Base-by-base conservation (phyloP, 2,113 vertebrate genomes). In the Helogale parvula region DNA sequence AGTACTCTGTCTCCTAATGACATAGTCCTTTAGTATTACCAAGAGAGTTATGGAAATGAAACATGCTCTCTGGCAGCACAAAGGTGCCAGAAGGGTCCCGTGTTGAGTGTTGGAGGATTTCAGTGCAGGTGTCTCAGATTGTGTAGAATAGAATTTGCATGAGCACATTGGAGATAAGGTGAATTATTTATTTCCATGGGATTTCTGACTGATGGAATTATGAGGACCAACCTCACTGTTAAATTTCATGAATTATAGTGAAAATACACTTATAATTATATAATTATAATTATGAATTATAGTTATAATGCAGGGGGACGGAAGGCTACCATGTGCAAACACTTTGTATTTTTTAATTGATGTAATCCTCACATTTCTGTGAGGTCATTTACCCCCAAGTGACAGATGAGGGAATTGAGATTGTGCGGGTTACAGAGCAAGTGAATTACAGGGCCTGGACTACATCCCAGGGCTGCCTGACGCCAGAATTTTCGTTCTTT, bases 211-310 rank as follows among this genome's bases (percentile, higher is more conserved):
- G 79, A 25, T 0, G 17, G 11, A 81, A 45, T 33, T 50, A 50
- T 86, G 76, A 69, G 35, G 38, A 85, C 35, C 41, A 74, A 76
- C 5, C 11, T 96, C 66, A 85, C 57, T 85, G 47, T 94, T 71
- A 74, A 95, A 88, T 47, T 54, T 85, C 57, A 81, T 80, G 21
- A 93, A 52, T 93, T 93, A 76, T 25, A 91, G 71, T 17, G 65
- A 63, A 72, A 47, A 25, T 68, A n/a, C 33, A 27, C 15, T 60
- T 60, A 60, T 60, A 60, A 60, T 60, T 60, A 60, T 57, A 23
- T 23, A 21, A 7, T 21, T 23, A 57, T 23, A 23, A 23, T 60
- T 60, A 60, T 23, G 21, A 60, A 60, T 60, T 60, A 82, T 29
- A 92, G 66, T 23, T 66, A 47, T 60, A 54, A 31, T 68, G 57